Conservation (phyloP, 2,797 vertebrate species). For the Potorous gilbertii region DNA sequence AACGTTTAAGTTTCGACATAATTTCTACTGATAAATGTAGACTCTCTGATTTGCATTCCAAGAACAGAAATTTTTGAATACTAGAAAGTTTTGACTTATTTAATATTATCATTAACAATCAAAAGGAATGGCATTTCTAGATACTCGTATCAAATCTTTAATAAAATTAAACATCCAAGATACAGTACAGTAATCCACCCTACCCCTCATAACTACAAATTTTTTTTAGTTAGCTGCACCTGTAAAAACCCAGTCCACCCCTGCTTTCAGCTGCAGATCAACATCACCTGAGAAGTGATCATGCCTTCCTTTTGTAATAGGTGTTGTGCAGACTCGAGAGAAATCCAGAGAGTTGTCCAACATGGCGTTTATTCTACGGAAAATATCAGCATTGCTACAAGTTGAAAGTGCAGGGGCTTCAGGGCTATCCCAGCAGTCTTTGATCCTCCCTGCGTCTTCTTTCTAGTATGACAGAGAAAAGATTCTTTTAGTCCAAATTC, state of each 20-base stretch:
- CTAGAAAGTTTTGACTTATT: neutral
- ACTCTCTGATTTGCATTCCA: neutral
- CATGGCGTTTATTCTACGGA: conserved; percentile 98
- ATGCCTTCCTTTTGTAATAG: conserved; percentile 88
- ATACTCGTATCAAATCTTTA: neutral
- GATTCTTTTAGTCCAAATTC: neutral
- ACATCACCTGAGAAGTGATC: conserved; percentile 91
- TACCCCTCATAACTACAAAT: neutral
- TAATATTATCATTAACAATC: neutral
- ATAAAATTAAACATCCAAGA: neutral
- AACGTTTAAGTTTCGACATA: neutral
- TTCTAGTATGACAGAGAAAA: conserved; percentile 80
- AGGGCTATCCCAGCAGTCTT: conserved; percentile 89
- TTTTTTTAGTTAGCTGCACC: neutral
- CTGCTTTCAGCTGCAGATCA: neutral
- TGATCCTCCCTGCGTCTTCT: conserved; percentile 87
- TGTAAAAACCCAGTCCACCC: neutral
- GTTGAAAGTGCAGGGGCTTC: conserved; percentile 93
- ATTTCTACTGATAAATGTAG: neutral
- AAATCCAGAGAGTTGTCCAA: conserved; percentile 97
- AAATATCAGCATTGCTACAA: conserved; percentile 97
- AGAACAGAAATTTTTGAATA: neutral
- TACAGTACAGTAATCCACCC: neutral
- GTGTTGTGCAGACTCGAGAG: conserved; percentile 96
- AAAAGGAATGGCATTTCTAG: neutral